A percentile compares a stretch with the other conserved stretches of the same genome.
These are phyloP conservation scores for Drosophila sordidula DNA, from an alignment of 2,888 invertebrate species.

Conservation along the genomic window DNA sequence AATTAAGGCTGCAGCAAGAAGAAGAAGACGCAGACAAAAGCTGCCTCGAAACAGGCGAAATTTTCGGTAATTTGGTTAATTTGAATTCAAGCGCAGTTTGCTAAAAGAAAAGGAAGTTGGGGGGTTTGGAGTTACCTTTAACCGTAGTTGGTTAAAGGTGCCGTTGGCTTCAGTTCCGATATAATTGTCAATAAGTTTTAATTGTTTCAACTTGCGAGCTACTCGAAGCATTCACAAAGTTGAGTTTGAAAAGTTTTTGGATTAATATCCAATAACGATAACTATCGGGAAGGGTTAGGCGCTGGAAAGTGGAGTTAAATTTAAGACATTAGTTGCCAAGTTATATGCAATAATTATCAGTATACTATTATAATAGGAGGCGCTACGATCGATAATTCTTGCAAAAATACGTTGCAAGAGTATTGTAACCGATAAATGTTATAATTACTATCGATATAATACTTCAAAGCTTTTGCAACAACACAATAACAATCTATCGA, in stretches of 20 bases:
- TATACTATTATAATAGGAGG: too few species aligned
- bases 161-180: not conserved
- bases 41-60: constrained; percentile 38
- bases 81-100: constrained; percentile 60
- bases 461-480: too few species aligned
- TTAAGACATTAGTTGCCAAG: too few species aligned
- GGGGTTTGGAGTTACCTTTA: too few species aligned
- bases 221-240: not conserved
- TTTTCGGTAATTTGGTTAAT: constrained; percentile 73
- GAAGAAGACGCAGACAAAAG: constrained; percentile 16
- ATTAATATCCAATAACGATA: constrained; percentile 8
- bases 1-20: constrained; percentile 58
- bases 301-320: not conserved
- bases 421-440: too few species aligned
- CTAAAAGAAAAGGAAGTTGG: not conserved
- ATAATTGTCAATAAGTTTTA: constrained; percentile 24
- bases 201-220: constrained; percentile 14
- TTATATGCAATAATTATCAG: too few species aligned
- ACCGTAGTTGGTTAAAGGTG: not conserved
- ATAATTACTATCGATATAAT: not conserved
- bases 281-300: not conserved
- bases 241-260: constrained; percentile 3
- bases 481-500: too few species aligned
- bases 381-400: not conserved
- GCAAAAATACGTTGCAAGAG: too few species aligned